Conservation (phyloP, 2,888 invertebrate genomes). For the Bursaphelenchus okinawaensis region DNA sequence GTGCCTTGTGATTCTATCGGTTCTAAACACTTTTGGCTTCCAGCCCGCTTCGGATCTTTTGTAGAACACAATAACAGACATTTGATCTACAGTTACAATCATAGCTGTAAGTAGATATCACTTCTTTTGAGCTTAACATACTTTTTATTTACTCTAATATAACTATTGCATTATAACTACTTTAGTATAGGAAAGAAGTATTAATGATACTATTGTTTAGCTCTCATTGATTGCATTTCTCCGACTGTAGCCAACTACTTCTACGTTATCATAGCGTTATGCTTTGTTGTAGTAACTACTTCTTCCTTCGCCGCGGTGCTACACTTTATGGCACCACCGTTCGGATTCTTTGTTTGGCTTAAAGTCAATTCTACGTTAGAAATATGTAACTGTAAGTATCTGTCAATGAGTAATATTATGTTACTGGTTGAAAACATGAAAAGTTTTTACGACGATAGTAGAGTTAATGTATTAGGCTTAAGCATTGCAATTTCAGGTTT, state of each 20-base stretch:
- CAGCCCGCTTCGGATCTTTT: slow-evolving; percentile 39
- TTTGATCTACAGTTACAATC: slow-evolving; percentile 35
- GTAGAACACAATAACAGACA: slow-evolving; percentile 35
- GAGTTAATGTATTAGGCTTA: no score
- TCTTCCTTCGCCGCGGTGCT: slow-evolving; percentile 32
- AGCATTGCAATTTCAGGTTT: not conserved
- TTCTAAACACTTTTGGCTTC: slow-evolving; percentile 39
- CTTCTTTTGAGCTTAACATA: no score
- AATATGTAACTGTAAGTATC: slow-evolving; percentile 39
- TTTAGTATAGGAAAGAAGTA: not conserved
- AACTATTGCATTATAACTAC: no score
- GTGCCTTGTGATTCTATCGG: slow-evolving; percentile 63
- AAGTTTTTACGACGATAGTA: not conserved
- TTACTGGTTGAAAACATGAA: slow-evolving; percentile 13
- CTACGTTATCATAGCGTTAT: slow-evolving; percentile 45
- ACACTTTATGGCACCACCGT: slow-evolving; percentile 33
- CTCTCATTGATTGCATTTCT: slow-evolving; percentile 43
- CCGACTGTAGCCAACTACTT: slow-evolving; percentile 44
- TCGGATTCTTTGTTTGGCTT: slow-evolving; percentile 39
- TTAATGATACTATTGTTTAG: slow-evolving; percentile 25
- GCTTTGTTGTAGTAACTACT: slow-evolving; percentile 36
- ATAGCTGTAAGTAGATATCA: slow-evolving; percentile 28
- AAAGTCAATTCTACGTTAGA: slow-evolving; percentile 39
- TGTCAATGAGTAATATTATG: slow-evolving; percentile 32
- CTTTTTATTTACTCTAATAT: no score